phyloP scores from a whole-genome alignment of 2,113 vertebrate genomes.

The Ahaetulla prasina region DNA sequence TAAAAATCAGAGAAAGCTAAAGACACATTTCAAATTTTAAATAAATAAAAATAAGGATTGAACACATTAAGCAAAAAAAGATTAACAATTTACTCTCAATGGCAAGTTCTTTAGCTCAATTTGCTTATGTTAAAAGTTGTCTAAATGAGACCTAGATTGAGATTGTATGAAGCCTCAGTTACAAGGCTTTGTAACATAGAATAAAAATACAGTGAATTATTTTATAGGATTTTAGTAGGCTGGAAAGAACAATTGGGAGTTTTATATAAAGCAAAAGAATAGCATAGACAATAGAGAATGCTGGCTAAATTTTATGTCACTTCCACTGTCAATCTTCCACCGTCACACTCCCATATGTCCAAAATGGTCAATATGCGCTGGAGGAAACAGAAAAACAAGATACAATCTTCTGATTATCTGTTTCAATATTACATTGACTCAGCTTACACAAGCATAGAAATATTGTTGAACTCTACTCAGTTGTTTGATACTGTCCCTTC shows the following conservation, averaged over 20 bases:
- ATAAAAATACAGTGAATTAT: neutral
- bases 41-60: conserved; percentile 65
- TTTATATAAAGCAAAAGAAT: neutral
- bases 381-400: neutral
- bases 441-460: neutral
- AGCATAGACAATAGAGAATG: accelerated
- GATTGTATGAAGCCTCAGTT: neutral
- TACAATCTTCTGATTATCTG: neutral
- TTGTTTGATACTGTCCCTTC: neutral
- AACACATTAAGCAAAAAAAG: conserved; percentile 55
- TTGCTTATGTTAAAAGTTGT: neutral
- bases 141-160: neutral
- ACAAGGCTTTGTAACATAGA: neutral
- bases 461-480: neutral
- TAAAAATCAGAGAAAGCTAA: conserved; percentile 56
- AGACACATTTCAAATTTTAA: conserved; percentile 51
- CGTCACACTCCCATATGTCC: neutral
- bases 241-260: neutral
- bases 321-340: neutral
- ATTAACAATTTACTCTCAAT: conserved; percentile 48
- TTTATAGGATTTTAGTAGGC: neutral
- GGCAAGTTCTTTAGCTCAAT: neutral
- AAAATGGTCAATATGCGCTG: accelerated
- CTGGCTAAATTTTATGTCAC: conserved; percentile 7
- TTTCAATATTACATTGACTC: neutral